Conservation (phyloP, 2,888 invertebrate species). For the Pristionchus exspectatus region DNA sequence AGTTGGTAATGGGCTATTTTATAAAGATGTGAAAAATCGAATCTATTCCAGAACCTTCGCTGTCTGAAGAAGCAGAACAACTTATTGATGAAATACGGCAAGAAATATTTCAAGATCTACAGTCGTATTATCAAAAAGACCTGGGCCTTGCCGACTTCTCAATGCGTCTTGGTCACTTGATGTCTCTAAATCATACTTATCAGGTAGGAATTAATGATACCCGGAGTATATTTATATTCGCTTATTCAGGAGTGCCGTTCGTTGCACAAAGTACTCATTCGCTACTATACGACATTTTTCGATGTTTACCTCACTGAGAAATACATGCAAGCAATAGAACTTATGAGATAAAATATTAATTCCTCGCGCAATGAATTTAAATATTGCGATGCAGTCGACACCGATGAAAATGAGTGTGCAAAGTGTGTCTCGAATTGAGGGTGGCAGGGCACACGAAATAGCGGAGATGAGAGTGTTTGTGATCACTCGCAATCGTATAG, state of each 20-base stretch:
- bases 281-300: constrained; percentile 1
- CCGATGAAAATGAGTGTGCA: no score
- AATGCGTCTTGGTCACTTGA: background rate
- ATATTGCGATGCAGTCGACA: no score
- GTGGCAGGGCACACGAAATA: background rate
- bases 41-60: background rate
- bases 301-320: background rate
- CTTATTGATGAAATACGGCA: background rate
- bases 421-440: background rate
- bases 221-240: background rate
- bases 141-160: background rate
- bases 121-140: background rate
- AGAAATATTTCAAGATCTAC: background rate
- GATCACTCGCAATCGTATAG: no score
- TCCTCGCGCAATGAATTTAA: no score
- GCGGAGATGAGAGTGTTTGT: background rate
- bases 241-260: background rate
- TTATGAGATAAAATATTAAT: background rate
- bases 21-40: background rate
- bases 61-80: background rate
- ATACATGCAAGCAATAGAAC: background rate
- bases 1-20: background rate
- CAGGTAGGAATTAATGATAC: background rate
- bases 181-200: constrained; percentile 1
- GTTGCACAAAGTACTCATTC: constrained; percentile 17